Base-by-base conservation (phyloP, 2,888 invertebrate species). In the Branchinecta sandiegonensis region DNA sequence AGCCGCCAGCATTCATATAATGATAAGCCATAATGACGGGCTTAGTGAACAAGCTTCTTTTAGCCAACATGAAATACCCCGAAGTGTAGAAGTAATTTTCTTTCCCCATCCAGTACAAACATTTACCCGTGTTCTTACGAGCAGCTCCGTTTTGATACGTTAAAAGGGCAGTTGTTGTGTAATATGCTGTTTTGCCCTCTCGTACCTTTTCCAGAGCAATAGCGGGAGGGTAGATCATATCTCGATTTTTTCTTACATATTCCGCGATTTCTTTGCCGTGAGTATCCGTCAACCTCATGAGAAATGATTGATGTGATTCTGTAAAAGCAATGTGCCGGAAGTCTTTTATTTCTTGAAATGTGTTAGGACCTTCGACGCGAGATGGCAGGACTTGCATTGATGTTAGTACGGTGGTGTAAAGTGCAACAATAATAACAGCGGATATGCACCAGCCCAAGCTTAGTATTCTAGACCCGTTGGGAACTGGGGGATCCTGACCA, bases 281-380 rank as follows among this genome's bases (percentile, higher is more conserved):
- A 8, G 14, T 23, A 9, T 56, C 23, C n/a, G n/a, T 56, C 63
- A 56, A 23, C 14, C 63, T n/a, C 63, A 17, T 56, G n/a, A 56
- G 63, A 23, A 23, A 56, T 56, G n/a, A 17, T 17, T 17, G 14
- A 10, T 56, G 23, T 2, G 14, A 17, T 23, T 56, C 63, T 17
- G 63, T 56, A 23, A 17, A 56, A 56, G 63, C 63, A 56, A 56
- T n/a, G 8, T n/a, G 63, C n/a, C 63, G 14, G 10, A 17, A 56
- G n/a, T 23, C 63, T 56, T 56, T 56, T n/a, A 56, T n/a, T 23
- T 56, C 63, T 17, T 56, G 14, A 56, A 56, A 56, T 9, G 63
- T 56, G 12, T 56, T 23, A 9, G 63, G 63, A 9, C 63, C 63
- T 17, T 23, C 14, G 63, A 56, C 63, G 1, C n/a, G 63, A 17